Base-by-base conservation (phyloP, 1,140 invertebrate species). In the Chlorops oryzae region DNA sequence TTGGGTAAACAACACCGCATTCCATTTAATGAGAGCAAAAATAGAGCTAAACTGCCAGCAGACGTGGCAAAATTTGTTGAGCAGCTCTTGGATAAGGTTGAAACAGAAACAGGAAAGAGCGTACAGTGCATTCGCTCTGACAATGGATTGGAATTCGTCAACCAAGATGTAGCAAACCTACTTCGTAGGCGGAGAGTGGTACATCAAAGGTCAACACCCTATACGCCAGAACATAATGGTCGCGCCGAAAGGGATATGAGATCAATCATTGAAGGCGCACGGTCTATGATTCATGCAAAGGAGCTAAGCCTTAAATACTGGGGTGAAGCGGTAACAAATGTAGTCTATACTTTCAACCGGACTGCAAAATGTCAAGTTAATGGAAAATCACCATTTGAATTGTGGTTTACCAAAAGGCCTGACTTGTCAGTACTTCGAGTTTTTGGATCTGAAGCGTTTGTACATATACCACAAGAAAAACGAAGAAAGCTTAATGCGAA, bases 231-330 rank as follows among this genome's bases (percentile, higher is more conserved):
- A n/a, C n/a, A n/a, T n/a, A n/a, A n/a, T n/a, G n/a, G 69, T 10
- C 40, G 47, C 10, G 56, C 62, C 2, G 61, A 74, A 55, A 46
- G 67, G 18, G 52, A 59, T 40, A 73, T 61, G 39, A 32, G 66
- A 47, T 70, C 68, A 0, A 20, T 72, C 20, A 55, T 74, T 13
- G 73, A 76, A 55, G 38, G 52, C 12, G 71, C 68, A 12, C 49
- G 65, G 39, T 57, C 59, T n/a, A 56, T 59, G 20, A 23, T 72
- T 13, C 43, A 57, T 40, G 53, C 47, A 12, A 56, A 37, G 20
- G 35, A 18, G n/a, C 20, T 37, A 37, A 37, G 35, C 20, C 35
- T 37, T 6, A 37, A 37, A 37, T 37, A 15, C n/a, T 37, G 35
- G 35, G 35, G 35, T 18, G 35, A 37, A 37, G 35, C 35, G 35